Percentiles rank a stretch among this genome's conserved stretches.
These are phyloP conservation scores for Triplophysa siluroides DNA, from an alignment of 2,113 vertebrate species.

Conservation along the genomic window DNA sequence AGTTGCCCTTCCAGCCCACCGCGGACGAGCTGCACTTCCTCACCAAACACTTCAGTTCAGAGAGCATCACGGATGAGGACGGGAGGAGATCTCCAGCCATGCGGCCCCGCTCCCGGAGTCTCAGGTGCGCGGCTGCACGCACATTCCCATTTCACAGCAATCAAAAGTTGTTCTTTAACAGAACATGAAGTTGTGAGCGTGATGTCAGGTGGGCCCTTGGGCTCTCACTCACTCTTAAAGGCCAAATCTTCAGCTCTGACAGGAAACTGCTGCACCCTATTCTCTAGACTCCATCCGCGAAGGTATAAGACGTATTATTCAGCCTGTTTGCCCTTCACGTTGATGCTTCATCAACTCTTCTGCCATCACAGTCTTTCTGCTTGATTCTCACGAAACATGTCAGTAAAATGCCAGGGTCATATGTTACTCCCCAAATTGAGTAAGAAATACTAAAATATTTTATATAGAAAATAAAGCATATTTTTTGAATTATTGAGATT, in stretches of 20 bases:
- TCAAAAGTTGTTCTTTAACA: conserved; percentile 18
- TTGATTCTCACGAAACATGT: neutral
- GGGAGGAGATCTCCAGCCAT: conserved; percentile 88
- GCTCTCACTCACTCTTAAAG: conserved; percentile 39
- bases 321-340: conserved; percentile 28
- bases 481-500: neutral
- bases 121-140: conserved; percentile 72
- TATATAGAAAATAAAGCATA: neutral
- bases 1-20: conserved; percentile 97
- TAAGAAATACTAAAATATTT: neutral
- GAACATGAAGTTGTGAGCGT: conserved; percentile 3
- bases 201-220: conserved; percentile 10
- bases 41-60: conserved; percentile 98
- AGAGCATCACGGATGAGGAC: conserved; percentile 94
- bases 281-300: conserved; percentile 20
- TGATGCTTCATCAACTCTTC: conserved; percentile 12
- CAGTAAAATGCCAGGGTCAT: neutral
- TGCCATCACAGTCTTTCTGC: neutral
- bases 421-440: neutral
- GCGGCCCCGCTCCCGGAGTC: conserved; percentile 93
- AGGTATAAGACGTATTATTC: conserved; percentile 21
- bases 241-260: conserved; percentile 47
- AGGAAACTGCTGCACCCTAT: conserved; percentile 28
- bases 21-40: conserved; percentile 96
- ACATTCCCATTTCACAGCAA: conserved; percentile 18